A percentile compares a stretch with the other conserved stretches of the same genome.
phyloP scores from a whole-genome alignment of 2,888 invertebrate genomes.

The Phyllotreta striolata region DNA sequence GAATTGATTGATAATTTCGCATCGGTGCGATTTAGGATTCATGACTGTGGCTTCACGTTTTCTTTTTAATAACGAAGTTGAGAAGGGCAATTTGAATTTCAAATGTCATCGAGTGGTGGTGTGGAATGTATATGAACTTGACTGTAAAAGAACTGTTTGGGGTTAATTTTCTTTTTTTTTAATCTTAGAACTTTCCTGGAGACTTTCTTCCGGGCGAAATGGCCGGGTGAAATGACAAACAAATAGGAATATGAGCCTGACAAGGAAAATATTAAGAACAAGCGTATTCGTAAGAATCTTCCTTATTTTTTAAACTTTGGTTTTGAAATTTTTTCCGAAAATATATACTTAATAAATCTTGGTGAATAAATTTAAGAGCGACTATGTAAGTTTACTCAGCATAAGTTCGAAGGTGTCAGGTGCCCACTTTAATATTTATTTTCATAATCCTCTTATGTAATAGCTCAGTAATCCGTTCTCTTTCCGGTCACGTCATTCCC shows the following conservation, averaged over 20 bases:
- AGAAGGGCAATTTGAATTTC: constrained; percentile 15
- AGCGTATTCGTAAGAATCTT: too few relatives aligned
- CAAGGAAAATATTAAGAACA: too few relatives aligned
- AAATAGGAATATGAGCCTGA: too few relatives aligned
- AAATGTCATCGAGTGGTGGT: constrained; percentile 5
- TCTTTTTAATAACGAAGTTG: constrained; percentile 13
- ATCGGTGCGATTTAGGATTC: background rate
- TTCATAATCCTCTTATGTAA: background rate
- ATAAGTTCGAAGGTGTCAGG: background rate
- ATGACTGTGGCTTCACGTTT: constrained; percentile 4
- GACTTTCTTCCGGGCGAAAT: background rate
- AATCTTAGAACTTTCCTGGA: background rate
- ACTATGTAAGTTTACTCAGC: too few relatives aligned
- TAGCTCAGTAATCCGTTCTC: background rate
- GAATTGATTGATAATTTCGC: constrained; percentile 13
- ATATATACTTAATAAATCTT: too few relatives aligned
- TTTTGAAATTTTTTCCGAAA: too few relatives aligned
- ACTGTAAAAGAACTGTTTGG: constrained; percentile 6
- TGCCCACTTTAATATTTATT: constrained; percentile 1
- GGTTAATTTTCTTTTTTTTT: constrained; percentile 9
- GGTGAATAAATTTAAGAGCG: too few relatives aligned
- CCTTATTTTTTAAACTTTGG: too few relatives aligned
- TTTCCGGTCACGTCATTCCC: constrained; percentile 27
- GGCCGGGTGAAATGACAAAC: background rate
- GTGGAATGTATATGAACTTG: constrained; percentile 16